phyloP scores from a whole-genome alignment of 2,888 invertebrate species.

The Chrysolina haemoptera region DNA sequence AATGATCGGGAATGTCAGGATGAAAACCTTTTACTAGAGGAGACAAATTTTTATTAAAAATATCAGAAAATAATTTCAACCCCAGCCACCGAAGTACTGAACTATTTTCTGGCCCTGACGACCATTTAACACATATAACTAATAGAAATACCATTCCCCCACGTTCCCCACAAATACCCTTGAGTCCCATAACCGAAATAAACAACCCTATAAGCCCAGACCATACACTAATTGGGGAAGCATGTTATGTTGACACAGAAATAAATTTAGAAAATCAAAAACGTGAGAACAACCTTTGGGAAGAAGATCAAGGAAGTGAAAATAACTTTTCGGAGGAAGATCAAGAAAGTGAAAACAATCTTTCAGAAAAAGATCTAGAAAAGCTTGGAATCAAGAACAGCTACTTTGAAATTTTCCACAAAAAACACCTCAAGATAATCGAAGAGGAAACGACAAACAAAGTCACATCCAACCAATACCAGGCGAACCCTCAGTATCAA shows the following conservation, averaged over 20 bases:
- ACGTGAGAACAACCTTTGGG: too few relatives aligned
- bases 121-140: not conserved
- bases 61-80: not conserved
- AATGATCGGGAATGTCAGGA: not conserved
- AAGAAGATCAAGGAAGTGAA: too few relatives aligned
- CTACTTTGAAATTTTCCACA: too few relatives aligned
- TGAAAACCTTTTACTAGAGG: conserved; percentile 8
- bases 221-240: not conserved
- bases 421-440: not conserved
- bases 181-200: not conserved
- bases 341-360: not conserved
- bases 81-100: not conserved
- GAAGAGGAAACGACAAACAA: not conserved
- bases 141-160: too few relatives aligned
- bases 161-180: too few relatives aligned
- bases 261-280: too few relatives aligned
- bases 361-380: not conserved
- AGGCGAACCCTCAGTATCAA: conserved; percentile 18
- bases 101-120: not conserved
- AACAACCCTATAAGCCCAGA: not conserved
- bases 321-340: not conserved
- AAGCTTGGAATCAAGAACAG: not conserved
- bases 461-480: not conserved
- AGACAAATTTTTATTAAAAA: not conserved
- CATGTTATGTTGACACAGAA: not conserved